These are phyloP conservation scores for Muraenolepis orangiensis DNA, from an alignment of 2,797 vertebrate genomes.

Conservation along the genomic window DNA sequence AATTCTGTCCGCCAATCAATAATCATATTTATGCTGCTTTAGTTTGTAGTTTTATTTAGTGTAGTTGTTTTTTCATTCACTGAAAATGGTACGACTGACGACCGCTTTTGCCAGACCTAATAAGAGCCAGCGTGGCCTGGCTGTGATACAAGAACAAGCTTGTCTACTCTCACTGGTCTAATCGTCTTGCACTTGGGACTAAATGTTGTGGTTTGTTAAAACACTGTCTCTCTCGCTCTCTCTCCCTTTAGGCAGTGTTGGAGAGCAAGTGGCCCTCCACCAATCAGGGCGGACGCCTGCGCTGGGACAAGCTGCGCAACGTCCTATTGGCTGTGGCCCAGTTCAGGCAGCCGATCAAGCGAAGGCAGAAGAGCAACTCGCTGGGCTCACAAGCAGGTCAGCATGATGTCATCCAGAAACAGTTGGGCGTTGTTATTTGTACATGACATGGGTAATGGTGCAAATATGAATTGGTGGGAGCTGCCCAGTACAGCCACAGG, in stretches of 20 bases:
- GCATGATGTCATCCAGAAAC: slow-evolving; percentile 4
- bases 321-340: slow-evolving; percentile 88
- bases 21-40: neutral
- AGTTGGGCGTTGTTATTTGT: neutral
- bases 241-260: slow-evolving; percentile 80
- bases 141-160: neutral
- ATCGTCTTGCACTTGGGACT: neutral
- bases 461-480: neutral
- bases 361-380: slow-evolving; percentile 59
- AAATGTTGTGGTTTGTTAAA: neutral
- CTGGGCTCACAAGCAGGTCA: slow-evolving; percentile 64
- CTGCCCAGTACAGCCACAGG: neutral
- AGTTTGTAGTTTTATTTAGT: neutral
- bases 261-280: slow-evolving; percentile 95
- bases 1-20: neutral
- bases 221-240: slow-evolving; percentile 10
- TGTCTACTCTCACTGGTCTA: neutral
- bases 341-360: slow-evolving; percentile 85
- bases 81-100: neutral
- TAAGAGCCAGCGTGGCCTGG: neutral
- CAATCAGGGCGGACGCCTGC: slow-evolving; percentile 84
- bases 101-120: too few relatives aligned
- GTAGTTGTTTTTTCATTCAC: neutral
- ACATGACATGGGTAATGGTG: neutral
- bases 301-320: slow-evolving; percentile 92